Conservation (phyloP, 2,113 vertebrate species). For the Megaceryle maxima region DNA sequence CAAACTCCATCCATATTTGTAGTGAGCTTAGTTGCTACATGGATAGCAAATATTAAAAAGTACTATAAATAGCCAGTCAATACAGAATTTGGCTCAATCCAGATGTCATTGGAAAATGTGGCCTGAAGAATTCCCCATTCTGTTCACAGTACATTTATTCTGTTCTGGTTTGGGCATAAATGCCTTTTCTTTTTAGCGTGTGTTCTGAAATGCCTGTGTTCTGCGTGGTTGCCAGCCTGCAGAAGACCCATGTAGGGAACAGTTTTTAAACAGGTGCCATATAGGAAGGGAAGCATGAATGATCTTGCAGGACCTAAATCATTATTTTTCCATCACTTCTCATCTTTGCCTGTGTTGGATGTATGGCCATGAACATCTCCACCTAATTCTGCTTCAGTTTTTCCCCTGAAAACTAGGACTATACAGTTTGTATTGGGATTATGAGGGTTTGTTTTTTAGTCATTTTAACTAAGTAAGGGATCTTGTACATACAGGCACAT, state of each 20-base stretch:
- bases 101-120: background rate
- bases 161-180: constrained; percentile 1
- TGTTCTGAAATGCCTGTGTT: constrained; percentile 9
- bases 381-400: background rate
- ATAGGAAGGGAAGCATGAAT: background rate
- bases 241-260: background rate
- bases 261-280: background rate
- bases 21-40: background rate
- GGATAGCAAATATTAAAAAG: background rate
- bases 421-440: background rate
- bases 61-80: background rate
- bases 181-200: background rate
- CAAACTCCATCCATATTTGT: background rate
- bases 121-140: background rate
- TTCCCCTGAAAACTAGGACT: background rate
- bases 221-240: background rate
- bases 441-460: background rate
- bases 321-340: background rate
- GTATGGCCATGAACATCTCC: background rate
- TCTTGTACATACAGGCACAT: background rate
- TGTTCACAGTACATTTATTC: background rate
- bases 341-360: background rate
- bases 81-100: background rate
- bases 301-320: background rate
- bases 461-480: background rate